These are phyloP conservation scores for Eulemur coronatus DNA, from an alignment of 2,797 vertebrate genomes.

Conservation along the genomic window DNA sequence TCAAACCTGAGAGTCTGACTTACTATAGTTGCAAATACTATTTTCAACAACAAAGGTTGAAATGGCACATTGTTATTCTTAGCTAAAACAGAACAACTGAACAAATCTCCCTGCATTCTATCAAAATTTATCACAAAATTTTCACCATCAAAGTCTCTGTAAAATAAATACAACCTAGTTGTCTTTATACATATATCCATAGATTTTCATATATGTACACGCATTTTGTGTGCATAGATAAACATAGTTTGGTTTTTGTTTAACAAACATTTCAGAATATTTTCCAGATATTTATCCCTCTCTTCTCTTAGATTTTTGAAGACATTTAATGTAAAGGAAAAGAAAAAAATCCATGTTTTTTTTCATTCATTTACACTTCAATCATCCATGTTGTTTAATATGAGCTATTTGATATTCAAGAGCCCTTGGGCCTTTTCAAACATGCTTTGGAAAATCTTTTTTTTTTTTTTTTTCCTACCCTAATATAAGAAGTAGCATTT, in stretches of 20 bases:
- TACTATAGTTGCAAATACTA: not conserved
- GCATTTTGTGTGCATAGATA: slow-evolving; percentile 44
- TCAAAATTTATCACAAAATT: slow-evolving; percentile 41
- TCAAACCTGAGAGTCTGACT: not conserved
- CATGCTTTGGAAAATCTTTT: slow-evolving; percentile 54
- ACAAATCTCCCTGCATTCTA: not conserved
- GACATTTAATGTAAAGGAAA: slow-evolving; percentile 55
- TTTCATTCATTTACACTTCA: slow-evolving; percentile 79
- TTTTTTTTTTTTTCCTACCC: not conserved
- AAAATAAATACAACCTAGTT: slow-evolving; percentile 47
- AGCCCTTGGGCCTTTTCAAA: slow-evolving; percentile 72
- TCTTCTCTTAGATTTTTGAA: slow-evolving; percentile 53
- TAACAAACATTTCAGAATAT: slow-evolving; percentile 56
- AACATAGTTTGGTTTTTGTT: slow-evolving; percentile 47
- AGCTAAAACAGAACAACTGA: not conserved
- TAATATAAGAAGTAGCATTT: slow-evolving; percentile 67
- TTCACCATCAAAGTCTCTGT: not conserved
- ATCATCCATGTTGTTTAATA: slow-evolving; percentile 75
- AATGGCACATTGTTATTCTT: not conserved
- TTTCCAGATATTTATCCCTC: slow-evolving; percentile 50
- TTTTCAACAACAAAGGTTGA: not conserved
- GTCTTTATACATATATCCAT: not conserved
- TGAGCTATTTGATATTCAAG: slow-evolving; percentile 76
- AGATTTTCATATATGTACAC: not conserved
- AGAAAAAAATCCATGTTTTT: slow-evolving; percentile 43